Percentiles rank a stretch among this genome's conserved stretches.
Evolutionary conservation across 1,140 invertebrate genomes (phyloP).

Genomic region (Lerema accius): DNA sequence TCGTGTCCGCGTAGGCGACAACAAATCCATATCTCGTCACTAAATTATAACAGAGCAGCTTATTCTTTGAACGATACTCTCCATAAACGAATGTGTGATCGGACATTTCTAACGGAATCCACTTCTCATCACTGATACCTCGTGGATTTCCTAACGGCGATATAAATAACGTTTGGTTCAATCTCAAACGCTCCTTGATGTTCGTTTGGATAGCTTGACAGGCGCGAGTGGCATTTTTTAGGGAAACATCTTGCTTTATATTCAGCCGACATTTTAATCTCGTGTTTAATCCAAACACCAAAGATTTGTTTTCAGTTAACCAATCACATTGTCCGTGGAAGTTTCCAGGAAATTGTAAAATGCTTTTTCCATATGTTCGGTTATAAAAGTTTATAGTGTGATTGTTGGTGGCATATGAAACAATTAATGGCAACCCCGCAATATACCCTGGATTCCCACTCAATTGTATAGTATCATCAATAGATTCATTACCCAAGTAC

Average conservation of each 20-base stretch:
- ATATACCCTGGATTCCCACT: conserved; percentile 71
- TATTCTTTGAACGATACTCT: conserved; percentile 44
- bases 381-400: conserved; percentile 63
- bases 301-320: too few relatives aligned
- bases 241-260: conserved; percentile 31
- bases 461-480: conserved; percentile 48
- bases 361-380: conserved; percentile 25
- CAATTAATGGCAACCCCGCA: conserved; percentile 53
- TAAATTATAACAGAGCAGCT: conserved; percentile 59
- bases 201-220: conserved; percentile 55
- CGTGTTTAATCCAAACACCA: too few relatives aligned
- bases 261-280: conserved; percentile 56
- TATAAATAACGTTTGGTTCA: conserved; percentile 47
- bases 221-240: conserved; percentile 45
- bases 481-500: conserved; percentile 54
- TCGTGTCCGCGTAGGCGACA: conserved; percentile 52
- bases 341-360: conserved; percentile 52
- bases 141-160: conserved; percentile 64
- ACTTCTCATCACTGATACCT: conserved; percentile 48
- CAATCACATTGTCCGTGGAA: conserved; percentile 54
- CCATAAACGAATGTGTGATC: conserved; percentile 46
- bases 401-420: conserved; percentile 53
- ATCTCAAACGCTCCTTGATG: conserved; percentile 46
- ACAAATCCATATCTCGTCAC: conserved; percentile 50
- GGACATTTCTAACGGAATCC: conserved; percentile 46